phyloP scores from a whole-genome alignment of 2,888 invertebrate genomes.

The Cyaniris semiargus region DNA sequence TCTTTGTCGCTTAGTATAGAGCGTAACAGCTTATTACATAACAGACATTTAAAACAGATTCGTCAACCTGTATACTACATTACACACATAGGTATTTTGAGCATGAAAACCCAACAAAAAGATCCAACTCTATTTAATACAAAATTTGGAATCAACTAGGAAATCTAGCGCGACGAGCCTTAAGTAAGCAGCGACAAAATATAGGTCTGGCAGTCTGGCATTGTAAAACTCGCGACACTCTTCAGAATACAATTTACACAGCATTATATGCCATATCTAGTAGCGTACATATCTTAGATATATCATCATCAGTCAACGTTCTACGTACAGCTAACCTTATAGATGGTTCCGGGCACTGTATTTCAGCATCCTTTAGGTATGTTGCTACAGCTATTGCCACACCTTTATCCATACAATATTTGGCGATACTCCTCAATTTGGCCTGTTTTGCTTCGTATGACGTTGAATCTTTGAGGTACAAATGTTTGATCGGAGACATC shows the following conservation, averaged over 20 bases:
- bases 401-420: slow-evolving; percentile 83
- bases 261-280: slow-evolving; percentile 67
- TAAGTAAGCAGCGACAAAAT: too few species aligned
- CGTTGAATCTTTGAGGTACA: slow-evolving; percentile 81
- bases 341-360: slow-evolving; percentile 84
- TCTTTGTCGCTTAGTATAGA: too few species aligned
- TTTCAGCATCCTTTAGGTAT: slow-evolving; percentile 85
- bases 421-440: slow-evolving; percentile 82
- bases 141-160: too few species aligned
- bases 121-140: too few species aligned
- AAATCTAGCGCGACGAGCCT: too few species aligned
- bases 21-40: too few species aligned
- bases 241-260: background rate
- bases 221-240: too few species aligned
- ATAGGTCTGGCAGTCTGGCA: too few species aligned
- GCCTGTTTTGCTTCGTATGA: slow-evolving; percentile 70
- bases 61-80: too few species aligned
- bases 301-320: slow-evolving; percentile 82
- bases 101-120: too few species aligned
- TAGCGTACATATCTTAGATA: slow-evolving; percentile 64
- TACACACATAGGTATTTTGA: too few species aligned
- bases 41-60: too few species aligned
- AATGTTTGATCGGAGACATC: slow-evolving; percentile 87
- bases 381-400: slow-evolving; percentile 86
- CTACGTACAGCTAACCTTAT: slow-evolving; percentile 86